Base-by-base conservation (phyloP, 2,797 vertebrate genomes). In the Chanos chanos region DNA sequence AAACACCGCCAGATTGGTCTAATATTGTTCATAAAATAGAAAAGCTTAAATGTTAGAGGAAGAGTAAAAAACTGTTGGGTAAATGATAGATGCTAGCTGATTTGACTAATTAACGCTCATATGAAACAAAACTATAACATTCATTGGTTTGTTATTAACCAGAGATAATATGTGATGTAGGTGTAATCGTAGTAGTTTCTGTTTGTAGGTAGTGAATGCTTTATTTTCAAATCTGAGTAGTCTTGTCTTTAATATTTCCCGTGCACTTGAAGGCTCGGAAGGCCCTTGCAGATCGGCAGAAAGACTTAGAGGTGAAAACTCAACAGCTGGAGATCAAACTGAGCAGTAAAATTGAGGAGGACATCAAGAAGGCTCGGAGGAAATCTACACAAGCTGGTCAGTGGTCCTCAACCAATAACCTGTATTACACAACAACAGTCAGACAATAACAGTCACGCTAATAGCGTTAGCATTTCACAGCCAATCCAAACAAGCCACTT, bases 321-420 rank as follows among this genome's bases (percentile, higher is more conserved):
- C 96, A 99, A 80, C 96, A 98, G 83, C 78, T 95, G 49, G 97
- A 99, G 81, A 92, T 94, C 77, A 99, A 98, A 74, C 89, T 98
- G 74, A 96, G 85, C 87, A 95, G 89, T 85, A 99, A 99, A 83
- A 93, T 90, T 0, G 97, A 99, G 71, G 97, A 98, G 64, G 97
- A 99, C 70, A 98, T 99, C 76, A 99, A 98, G 86, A 99, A 97
- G 74, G 96, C 97, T 0, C 89, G 96, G 54, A 71, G 95, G 82
- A 98, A 98, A 92, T 99, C 97, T 71, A 99, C 97, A 0, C 97
- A 96, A 87, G 97, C 95, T 9, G 96, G 97, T 99, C 80, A 90
- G 94, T 71, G 30, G 1, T 22, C 3, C 27, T 24, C 34, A 47
- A 16, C 8, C n/a, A n/a, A n/a, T n/a, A n/a, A n/a, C n/a, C n/a